Evolutionary conservation across 2,797 vertebrate genomes (phyloP).

Genomic region (Eidolon dupreanum): DNA sequence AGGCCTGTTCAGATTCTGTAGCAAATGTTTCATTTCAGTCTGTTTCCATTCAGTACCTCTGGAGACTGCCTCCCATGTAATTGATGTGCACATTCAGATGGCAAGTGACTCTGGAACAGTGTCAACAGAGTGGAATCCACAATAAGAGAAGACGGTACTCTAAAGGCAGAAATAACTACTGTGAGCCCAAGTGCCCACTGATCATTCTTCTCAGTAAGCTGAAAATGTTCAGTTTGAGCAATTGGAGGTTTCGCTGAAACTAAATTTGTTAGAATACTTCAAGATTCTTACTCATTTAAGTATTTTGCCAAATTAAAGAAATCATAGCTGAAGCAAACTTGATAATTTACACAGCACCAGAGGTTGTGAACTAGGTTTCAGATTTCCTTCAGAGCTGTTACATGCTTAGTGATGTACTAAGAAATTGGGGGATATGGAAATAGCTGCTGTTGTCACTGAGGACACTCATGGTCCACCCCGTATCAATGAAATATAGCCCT

Average conservation of each 20-base stretch:
- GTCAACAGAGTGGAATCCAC: conserved; percentile 50
- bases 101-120: conserved; percentile 57
- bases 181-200: not conserved
- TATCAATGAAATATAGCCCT: not conserved
- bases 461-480: not conserved
- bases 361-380: not conserved
- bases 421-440: not conserved
- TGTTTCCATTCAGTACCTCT: conserved; percentile 56
- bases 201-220: not conserved
- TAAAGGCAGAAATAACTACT: conserved; percentile 46
- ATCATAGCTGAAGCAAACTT: not conserved
- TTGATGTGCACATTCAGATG: conserved; percentile 28
- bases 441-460: not conserved
- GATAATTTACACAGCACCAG: not conserved
- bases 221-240: not conserved
- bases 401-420: not conserved
- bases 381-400: not conserved
- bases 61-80: conserved; percentile 62
- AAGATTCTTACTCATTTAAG: not conserved
- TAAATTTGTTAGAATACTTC: conserved; percentile 7
- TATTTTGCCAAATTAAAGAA: conserved; percentile 33
- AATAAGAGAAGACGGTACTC: not conserved
- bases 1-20: conserved; percentile 48
- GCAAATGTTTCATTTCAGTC: conserved; percentile 67
- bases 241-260: not conserved